A percentile compares a stretch with the other conserved stretches of the same genome.
phyloP scores from a whole-genome alignment of 2,113 vertebrate species.

The Tamias sibiricus region DNA sequence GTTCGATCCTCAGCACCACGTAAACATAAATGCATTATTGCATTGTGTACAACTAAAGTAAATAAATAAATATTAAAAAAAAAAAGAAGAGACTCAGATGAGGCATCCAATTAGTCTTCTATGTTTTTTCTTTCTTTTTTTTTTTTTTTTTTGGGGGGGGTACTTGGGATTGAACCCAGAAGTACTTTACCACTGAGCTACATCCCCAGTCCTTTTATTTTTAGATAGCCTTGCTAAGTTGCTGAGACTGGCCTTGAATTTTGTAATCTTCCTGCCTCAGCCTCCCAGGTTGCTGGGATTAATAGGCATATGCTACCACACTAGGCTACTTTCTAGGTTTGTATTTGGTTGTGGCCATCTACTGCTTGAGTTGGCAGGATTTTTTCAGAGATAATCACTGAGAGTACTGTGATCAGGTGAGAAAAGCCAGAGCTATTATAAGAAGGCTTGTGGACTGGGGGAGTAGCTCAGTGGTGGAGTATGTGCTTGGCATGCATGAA shows the following conservation, averaged over 20 bases:
- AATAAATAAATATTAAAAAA: too few species aligned
- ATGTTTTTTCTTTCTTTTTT: background rate
- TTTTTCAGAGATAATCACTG: slow-evolving; percentile 48
- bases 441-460: background rate
- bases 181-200: too few species aligned
- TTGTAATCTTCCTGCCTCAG: too few species aligned
- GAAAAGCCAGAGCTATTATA: slow-evolving; percentile 10
- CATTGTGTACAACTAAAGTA: too few species aligned
- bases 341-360: background rate
- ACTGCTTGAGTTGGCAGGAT: slow-evolving; percentile 11
- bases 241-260: too few species aligned
- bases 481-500: background rate
- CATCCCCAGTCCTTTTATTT: too few species aligned
- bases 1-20: too few species aligned
- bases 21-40: too few species aligned
- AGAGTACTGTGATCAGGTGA: background rate
- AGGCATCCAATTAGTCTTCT: background rate
- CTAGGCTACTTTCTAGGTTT: background rate
- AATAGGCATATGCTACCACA: too few species aligned
- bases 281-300: too few species aligned
- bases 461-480: background rate
- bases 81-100: background rate
- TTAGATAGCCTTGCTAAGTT: too few species aligned
- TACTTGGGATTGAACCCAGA: too few species aligned
- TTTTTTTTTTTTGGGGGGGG: background rate